Evolutionary conservation across 2,797 vertebrate species (phyloP).

Genomic region (Dicrostonyx torquatus): DNA sequence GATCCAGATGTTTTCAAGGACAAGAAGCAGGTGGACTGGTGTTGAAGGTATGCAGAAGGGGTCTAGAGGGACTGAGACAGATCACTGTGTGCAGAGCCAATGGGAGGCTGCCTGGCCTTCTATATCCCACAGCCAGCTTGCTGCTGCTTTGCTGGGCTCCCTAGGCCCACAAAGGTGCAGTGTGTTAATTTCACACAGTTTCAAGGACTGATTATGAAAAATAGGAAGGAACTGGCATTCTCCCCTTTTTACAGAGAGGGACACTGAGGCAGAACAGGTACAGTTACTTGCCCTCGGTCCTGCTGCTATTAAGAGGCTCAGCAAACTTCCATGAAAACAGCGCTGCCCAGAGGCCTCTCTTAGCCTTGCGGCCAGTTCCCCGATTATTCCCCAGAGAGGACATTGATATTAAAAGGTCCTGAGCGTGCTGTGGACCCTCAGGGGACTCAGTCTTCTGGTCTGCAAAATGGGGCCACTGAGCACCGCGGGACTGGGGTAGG

Average conservation of each 20-base stretch:
- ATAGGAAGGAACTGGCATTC: neutral
- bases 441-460: neutral
- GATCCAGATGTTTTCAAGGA: neutral
- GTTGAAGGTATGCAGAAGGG: neutral
- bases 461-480: conserved; percentile 12
- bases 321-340: neutral
- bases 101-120: neutral
- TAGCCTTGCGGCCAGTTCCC: neutral
- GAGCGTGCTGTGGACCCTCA: neutral
- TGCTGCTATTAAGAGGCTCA: neutral
- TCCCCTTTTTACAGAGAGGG: neutral
- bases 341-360: neutral
- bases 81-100: neutral
- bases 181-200: neutral
- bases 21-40: neutral
- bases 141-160: neutral
- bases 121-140: neutral
- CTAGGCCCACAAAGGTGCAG: neutral
- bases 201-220: neutral
- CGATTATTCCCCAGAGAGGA: neutral
- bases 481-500: neutral
- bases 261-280: neutral
- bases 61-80: neutral
- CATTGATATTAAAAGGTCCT: neutral
- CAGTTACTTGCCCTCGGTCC: neutral